Evolutionary conservation across 2,888 invertebrate species (phyloP).

Genomic region (Clusia tigrina): DNA sequence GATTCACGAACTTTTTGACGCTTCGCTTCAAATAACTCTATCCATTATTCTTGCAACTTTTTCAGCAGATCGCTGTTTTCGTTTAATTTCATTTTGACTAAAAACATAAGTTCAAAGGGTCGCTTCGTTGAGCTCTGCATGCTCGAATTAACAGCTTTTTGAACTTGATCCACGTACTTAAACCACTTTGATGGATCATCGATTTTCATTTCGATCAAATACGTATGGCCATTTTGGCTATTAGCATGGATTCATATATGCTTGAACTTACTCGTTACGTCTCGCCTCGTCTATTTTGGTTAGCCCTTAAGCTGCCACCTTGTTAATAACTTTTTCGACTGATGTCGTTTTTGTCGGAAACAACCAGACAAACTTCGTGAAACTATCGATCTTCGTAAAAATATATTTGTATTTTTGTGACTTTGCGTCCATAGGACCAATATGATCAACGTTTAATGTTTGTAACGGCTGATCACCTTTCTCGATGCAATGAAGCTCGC

Average conservation of each 20-base stretch:
- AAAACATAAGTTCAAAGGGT: conserved; percentile 26
- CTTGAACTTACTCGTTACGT: too few species aligned
- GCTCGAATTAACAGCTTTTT: background rate
- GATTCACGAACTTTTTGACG: background rate
- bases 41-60: conserved; percentile 3
- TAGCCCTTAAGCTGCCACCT: too few species aligned
- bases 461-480: conserved; percentile 48
- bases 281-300: too few species aligned
- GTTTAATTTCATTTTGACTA: conserved; percentile 14
- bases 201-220: too few species aligned
- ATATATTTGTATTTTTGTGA: conserved; percentile 32
- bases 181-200: conserved; percentile 30
- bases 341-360: too few species aligned
- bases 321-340: too few species aligned
- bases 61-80: conserved; percentile 4
- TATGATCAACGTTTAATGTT: conserved; percentile 44
- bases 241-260: too few species aligned
- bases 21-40: background rate
- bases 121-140: background rate
- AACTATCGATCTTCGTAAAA: conserved; percentile 11
- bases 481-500: conserved; percentile 47
- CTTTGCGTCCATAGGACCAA: conserved; percentile 37
- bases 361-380: too few species aligned
- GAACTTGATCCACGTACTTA: conserved; percentile 19
- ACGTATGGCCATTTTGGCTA: too few species aligned